A percentile compares a stretch with the other conserved stretches of the same genome.
Conservation (phyloP, 2,888 invertebrate species). For the Anarsia innoxiella region DNA sequence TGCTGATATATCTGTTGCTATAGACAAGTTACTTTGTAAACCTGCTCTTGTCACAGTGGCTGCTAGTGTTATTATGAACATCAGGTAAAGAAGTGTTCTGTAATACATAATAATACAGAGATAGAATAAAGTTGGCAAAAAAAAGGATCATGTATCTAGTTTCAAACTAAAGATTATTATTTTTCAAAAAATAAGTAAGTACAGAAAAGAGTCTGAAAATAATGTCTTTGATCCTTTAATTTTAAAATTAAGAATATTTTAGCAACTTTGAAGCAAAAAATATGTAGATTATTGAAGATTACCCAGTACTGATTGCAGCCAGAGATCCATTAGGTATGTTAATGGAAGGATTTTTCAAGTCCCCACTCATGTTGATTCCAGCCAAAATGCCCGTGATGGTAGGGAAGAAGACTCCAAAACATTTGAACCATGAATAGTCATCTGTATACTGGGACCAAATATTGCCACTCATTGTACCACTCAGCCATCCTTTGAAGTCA, state of each 20-base stretch:
- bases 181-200: background rate
- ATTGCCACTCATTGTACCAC: conserved; percentile 86
- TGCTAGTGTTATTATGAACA: conserved; percentile 92
- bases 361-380: conserved; percentile 99
- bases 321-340: conserved; percentile 97
- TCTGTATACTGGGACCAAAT: conserved; percentile 86
- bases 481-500: conserved; percentile 92
- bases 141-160: background rate
- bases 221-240: background rate
- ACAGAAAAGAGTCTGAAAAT: background rate
- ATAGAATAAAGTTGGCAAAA: background rate
- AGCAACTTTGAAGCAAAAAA: background rate
- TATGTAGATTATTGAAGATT: conserved; percentile 16
- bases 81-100: conserved; percentile 90
- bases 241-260: background rate
- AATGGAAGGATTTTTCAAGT: conserved; percentile 90
- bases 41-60: conserved; percentile 86
- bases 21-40: conserved; percentile 88
- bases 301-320: conserved; percentile 94
- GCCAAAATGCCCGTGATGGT: conserved; percentile 97
- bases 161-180: background rate
- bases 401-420: conserved; percentile 98
- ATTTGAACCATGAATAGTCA: conserved; percentile 94
- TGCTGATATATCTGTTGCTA: conserved; percentile 93
- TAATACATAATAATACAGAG: conserved; percentile 24